Conservation (phyloP, 2,888 invertebrate species). For the Amphipoea oculea region DNA sequence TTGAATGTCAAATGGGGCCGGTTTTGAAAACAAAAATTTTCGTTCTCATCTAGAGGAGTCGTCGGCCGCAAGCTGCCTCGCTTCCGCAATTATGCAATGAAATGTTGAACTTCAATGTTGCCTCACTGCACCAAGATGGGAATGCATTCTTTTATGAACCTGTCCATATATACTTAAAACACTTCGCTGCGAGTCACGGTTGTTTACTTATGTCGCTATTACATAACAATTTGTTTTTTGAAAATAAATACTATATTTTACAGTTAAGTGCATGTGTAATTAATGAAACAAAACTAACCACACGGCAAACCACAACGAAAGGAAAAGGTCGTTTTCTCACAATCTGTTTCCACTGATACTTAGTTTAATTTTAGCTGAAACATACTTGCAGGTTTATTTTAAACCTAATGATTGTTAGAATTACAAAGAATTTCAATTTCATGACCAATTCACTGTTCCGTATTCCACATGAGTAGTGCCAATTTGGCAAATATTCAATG, state of each 20-base stretch:
- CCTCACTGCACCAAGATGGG: slow-evolving; percentile 71
- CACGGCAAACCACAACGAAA: background rate
- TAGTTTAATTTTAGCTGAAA: background rate
- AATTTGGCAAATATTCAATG: slow-evolving; percentile 85
- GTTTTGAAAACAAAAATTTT: slow-evolving; percentile 81
- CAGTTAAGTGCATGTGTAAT: background rate
- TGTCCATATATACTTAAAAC: slow-evolving; percentile 51
- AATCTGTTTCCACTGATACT: background rate
- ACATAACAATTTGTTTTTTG: background rate
- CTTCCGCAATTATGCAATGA: slow-evolving; percentile 85
- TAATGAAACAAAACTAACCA: background rate
- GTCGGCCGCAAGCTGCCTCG: slow-evolving; percentile 74
- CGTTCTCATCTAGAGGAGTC: slow-evolving; percentile 77
- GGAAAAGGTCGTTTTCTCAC: background rate
- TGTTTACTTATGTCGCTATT: slow-evolving; percentile 8
- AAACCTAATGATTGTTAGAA: slow-evolving; percentile 24
- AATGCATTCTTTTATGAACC: slow-evolving; percentile 53
- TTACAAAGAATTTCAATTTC: slow-evolving; percentile 62
- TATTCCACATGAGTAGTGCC: slow-evolving; percentile 76
- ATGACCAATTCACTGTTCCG: slow-evolving; percentile 73
- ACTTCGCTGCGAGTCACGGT: slow-evolving; percentile 16
- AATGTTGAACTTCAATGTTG: slow-evolving; percentile 79
- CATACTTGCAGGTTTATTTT: slow-evolving; percentile 23
- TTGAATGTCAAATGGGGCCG: slow-evolving; percentile 83
- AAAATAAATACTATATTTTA: background rate